Evolutionary conservation across 92 coral and sea anemone genomes (phyloP).

Genomic region (Porites evermanni): DNA sequence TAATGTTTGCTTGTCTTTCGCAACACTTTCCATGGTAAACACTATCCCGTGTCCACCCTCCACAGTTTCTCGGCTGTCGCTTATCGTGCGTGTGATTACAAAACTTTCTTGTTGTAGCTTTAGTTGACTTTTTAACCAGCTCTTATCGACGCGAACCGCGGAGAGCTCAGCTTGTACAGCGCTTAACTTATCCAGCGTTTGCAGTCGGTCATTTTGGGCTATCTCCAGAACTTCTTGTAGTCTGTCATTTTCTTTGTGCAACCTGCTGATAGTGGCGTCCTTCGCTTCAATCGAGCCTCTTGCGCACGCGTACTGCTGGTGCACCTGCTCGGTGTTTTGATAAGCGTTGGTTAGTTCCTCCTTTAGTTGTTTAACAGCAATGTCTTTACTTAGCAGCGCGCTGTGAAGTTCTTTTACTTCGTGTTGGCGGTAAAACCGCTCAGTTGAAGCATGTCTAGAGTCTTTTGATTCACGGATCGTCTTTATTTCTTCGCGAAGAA

Average conservation of each 20-base stretch:
- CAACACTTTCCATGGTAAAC: constrained; percentile 71
- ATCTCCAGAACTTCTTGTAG: constrained; percentile 83
- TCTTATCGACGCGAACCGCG: constrained; percentile 75
- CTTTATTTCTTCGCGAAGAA: constrained; percentile 70
- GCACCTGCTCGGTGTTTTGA: constrained; percentile 80
- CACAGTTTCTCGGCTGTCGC: constrained; percentile 39
- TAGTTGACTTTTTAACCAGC: constrained; percentile 83
- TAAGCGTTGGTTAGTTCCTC: constrained; percentile 76
- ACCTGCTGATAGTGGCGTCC: constrained; percentile 82
- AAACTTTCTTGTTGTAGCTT: constrained; percentile 58
- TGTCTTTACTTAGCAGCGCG: constrained; percentile 73
- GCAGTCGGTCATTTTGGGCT: constrained; percentile 76
- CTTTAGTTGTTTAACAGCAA: constrained; percentile 78
- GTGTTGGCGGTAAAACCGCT: constrained; percentile 50
- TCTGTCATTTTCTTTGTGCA: constrained; percentile 81
- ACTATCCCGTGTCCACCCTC: constrained; percentile 61
- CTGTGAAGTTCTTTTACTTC: constrained; percentile 78
- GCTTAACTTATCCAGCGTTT: constrained; percentile 72
- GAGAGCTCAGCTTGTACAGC: constrained; percentile 83
- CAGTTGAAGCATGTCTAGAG: constrained; percentile 25
- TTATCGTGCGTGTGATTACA: constrained; percentile 48
- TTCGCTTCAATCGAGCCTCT: constrained; percentile 79
- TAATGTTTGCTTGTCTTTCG: constrained; percentile 77
- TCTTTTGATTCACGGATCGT: constrained; percentile 39
- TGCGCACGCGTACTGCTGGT: constrained; percentile 89